A percentile compares a stretch with the other conserved stretches of the same genome.
phyloP scores from a whole-genome alignment of 1,140 invertebrate genomes.

The Amyelois transitella region DNA sequence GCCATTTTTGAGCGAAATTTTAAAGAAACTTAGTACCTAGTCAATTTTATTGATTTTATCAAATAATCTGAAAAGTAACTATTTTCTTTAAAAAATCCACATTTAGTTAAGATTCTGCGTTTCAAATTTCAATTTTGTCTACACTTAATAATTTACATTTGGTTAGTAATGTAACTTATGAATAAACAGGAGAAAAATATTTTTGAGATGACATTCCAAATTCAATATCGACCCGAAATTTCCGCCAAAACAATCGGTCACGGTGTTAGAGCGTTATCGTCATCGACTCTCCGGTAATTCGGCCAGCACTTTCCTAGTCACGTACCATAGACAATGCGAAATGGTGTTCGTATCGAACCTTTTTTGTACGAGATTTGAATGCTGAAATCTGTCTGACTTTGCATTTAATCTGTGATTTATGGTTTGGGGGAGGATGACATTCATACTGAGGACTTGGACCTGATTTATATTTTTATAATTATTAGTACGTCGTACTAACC shows the following conservation, averaged over 20 bases:
- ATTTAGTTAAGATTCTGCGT: not conserved
- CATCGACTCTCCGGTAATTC: conserved; percentile 39
- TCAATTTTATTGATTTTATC: too few relatives aligned
- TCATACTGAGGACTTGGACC: not conserved
- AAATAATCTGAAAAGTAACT: not conserved
- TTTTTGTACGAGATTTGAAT: conserved; percentile 40
- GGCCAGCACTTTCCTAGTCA: conserved; percentile 36
- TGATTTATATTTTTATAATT: not conserved
- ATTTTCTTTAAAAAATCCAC: not conserved
- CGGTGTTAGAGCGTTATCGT: conserved; percentile 20
- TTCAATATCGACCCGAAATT: not conserved
- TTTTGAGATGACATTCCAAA: not conserved
- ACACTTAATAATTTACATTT: too few relatives aligned
- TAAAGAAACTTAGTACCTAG: too few relatives aligned
- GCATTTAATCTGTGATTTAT: conserved; percentile 14
- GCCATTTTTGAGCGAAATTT: too few relatives aligned
- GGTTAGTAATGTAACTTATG: too few relatives aligned
- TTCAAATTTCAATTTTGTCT: not conserved
- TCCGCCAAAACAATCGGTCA: conserved; percentile 36
- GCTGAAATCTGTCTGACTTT: conserved; percentile 5
- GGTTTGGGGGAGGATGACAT: conserved; percentile 7
- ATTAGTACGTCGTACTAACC: not conserved
- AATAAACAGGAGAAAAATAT: not conserved
- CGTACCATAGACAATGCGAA: conserved; percentile 25
- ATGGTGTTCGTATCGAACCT: conserved; percentile 13